Percentiles rank a stretch among this genome's conserved stretches.
phyloP scores from a whole-genome alignment of 2,888 invertebrate genomes.

The Dryococelus australis region DNA sequence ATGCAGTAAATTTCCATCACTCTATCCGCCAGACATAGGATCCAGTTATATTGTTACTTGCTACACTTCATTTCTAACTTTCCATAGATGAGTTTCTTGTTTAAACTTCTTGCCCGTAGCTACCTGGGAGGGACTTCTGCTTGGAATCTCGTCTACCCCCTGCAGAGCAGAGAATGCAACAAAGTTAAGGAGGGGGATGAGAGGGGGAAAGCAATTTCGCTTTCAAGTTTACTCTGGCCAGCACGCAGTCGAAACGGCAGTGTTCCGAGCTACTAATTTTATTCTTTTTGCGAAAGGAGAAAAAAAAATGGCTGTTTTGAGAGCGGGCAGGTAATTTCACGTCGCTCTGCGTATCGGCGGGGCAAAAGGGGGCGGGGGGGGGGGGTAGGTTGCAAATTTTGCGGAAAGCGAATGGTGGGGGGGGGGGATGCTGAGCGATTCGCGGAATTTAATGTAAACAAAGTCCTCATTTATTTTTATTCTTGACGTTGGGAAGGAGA shows the following conservation, averaged over 20 bases:
- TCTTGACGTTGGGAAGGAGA: not conserved
- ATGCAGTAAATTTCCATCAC: too few species aligned
- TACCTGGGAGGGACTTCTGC: not conserved
- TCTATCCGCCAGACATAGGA: too few species aligned
- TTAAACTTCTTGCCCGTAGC: not conserved
- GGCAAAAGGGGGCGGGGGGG: not conserved
- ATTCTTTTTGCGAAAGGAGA: too few species aligned
- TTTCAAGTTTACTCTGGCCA: not conserved
- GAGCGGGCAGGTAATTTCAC: not conserved
- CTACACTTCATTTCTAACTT: too few species aligned
- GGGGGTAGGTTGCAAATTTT: not conserved
- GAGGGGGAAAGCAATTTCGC: not conserved
- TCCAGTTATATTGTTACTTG: too few species aligned
- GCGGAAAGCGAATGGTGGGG: too few species aligned
- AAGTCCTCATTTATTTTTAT: not conserved
- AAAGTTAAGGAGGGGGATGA: not conserved
- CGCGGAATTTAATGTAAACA: slow-evolving; percentile 2
- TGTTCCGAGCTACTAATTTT: too few species aligned
- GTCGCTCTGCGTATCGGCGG: not conserved
- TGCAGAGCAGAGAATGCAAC: not conserved
- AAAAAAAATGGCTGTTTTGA: not conserved
- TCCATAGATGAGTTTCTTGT: too few species aligned
- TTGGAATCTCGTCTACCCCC: not conserved
- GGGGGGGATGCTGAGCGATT: not conserved
- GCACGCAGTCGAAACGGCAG: too few species aligned